These are phyloP conservation scores for Anableps anableps DNA, from an alignment of 2,797 vertebrate species.

Conservation along the genomic window DNA sequence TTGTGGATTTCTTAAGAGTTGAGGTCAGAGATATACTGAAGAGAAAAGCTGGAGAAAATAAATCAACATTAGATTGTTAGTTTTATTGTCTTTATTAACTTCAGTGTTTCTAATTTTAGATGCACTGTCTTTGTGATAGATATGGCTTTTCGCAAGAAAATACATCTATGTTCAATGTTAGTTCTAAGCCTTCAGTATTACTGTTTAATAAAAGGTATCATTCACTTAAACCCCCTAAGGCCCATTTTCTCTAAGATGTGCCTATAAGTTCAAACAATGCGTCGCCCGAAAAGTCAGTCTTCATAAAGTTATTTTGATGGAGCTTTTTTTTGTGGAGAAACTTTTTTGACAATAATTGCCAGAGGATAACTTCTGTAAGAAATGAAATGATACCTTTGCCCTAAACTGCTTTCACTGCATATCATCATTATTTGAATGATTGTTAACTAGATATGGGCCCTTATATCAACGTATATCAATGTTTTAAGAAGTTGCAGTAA, in stretches of 20 bases:
- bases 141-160: not conserved
- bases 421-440: not conserved
- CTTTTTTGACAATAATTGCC: not conserved
- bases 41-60: constrained; percentile 4
- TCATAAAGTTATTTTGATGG: not conserved
- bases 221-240: not conserved
- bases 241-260: not conserved
- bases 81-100: not conserved
- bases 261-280: not conserved
- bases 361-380: not conserved
- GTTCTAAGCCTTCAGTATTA: not conserved
- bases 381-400: not conserved
- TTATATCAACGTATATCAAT: not conserved
- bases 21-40: not conserved
- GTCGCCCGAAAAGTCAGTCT: not conserved
- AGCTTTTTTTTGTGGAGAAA: not conserved
- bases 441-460: not conserved
- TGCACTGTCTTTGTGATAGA: not conserved
- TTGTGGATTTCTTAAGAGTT: not conserved
- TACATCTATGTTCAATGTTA: not conserved
- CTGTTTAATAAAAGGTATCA: not conserved
- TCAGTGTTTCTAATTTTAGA: not conserved
- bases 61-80: constrained; percentile 1
- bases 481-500: not conserved
- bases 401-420: not conserved